A percentile compares a stretch with the other conserved stretches of the same genome.
These are phyloP conservation scores for Drosophila ambigua DNA, from an alignment of 1,140 invertebrate species.

Conservation along the genomic window DNA sequence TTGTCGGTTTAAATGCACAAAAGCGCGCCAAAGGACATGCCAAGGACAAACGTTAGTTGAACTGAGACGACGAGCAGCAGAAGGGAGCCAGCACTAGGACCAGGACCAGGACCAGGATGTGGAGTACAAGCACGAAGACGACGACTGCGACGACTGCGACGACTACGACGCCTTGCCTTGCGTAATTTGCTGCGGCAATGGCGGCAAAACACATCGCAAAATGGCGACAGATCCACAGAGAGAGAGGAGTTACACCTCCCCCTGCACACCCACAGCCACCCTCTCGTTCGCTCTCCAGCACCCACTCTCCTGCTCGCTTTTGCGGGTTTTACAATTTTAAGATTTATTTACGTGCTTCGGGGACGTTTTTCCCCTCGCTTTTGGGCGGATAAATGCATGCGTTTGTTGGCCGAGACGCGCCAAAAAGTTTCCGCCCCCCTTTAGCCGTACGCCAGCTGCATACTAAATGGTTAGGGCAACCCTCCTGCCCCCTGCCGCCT, in stretches of 20 bases:
- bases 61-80: slow-evolving; percentile 24
- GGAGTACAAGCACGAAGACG: background rate
- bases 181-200: slow-evolving; percentile 80
- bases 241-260: slow-evolving; percentile 7
- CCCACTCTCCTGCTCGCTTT: slow-evolving; percentile 35
- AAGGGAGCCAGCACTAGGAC: background rate
- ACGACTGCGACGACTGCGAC: background rate
- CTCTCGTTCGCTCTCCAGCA: no score
- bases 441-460: slow-evolving; percentile 65
- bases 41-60: slow-evolving; percentile 82
- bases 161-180: slow-evolving; percentile 50
- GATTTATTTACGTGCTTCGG: slow-evolving; percentile 80
- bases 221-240: slow-evolving; percentile 70
- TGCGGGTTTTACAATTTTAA: slow-evolving; percentile 82
- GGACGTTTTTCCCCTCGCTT: slow-evolving; percentile 18
- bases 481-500: background rate
- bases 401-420: slow-evolving; percentile 75
- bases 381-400: slow-evolving; percentile 61
- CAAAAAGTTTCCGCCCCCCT: slow-evolving; percentile 62
- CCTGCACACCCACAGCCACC: background rate
- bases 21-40: slow-evolving; percentile 80
- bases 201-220: slow-evolving; percentile 80
- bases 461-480: slow-evolving; percentile 56
- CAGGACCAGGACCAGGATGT: slow-evolving; percentile 5
- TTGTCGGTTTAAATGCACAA: slow-evolving; percentile 78